phyloP scores from a whole-genome alignment of 2,888 invertebrate genomes.

The Acrocyrtus sp. region DNA sequence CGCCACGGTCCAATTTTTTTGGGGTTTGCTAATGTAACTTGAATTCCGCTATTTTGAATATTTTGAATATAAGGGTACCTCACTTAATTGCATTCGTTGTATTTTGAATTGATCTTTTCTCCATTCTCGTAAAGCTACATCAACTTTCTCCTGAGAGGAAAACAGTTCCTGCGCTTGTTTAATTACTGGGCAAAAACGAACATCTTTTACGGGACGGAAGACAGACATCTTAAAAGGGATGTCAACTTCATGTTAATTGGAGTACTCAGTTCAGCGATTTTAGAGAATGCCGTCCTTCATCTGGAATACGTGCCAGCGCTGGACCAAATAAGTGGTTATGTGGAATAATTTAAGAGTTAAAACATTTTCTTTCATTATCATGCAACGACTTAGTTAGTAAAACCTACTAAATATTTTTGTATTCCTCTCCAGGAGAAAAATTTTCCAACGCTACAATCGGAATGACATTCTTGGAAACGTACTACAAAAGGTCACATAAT shows the following conservation, averaged over 20 bases:
- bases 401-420: too few species aligned
- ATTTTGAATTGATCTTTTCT: not conserved
- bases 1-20: slow-evolving; percentile 21
- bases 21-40: slow-evolving; percentile 30
- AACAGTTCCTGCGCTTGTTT: slow-evolving; percentile 29
- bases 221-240: slow-evolving; percentile 26
- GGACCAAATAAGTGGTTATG: slow-evolving; percentile 29
- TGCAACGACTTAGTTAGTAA: too few species aligned
- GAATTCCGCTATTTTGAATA: not conserved
- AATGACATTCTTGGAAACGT: slow-evolving; percentile 26
- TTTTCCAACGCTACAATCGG: slow-evolving; percentile 8
- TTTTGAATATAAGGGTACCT: not conserved
- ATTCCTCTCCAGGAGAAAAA: not conserved
- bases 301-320: slow-evolving; percentile 38
- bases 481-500: slow-evolving; percentile 32
- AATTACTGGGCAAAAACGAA: slow-evolving; percentile 30
- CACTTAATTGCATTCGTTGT: too few species aligned
- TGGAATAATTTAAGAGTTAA: not conserved
- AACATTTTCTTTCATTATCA: too few species aligned
- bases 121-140: slow-evolving; percentile 18
- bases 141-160: slow-evolving; percentile 33
- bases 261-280: slow-evolving; percentile 34
- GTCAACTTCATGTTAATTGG: slow-evolving; percentile 11
- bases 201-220: slow-evolving; percentile 15
- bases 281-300: slow-evolving; percentile 43